Evolutionary conservation across 2,797 vertebrate genomes (phyloP).

Genomic region (Lagocephalus sceleratus): DNA sequence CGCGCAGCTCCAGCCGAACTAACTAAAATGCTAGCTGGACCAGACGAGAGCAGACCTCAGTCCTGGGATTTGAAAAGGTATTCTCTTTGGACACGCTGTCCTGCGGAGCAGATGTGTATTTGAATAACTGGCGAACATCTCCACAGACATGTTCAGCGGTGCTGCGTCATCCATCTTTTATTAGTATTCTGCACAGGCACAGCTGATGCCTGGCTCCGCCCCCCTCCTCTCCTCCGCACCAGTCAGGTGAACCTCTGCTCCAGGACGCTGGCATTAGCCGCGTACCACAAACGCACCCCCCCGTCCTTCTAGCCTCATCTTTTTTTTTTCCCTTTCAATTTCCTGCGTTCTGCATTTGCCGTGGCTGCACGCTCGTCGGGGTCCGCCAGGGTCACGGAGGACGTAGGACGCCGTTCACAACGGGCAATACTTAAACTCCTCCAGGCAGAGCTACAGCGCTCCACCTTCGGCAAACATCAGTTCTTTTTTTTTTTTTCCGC

Average conservation of each 20-base stretch:
- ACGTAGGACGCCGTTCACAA: slow-evolving; percentile 38
- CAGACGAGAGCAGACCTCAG: no score
- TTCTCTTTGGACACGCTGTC: no score
- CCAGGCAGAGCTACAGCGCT: slow-evolving; percentile 26
- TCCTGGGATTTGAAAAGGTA: no score
- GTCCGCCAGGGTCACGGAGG: slow-evolving; percentile 19
- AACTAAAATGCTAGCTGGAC: no score
- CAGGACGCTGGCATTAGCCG: slow-evolving; percentile 56
- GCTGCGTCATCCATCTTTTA: no score
- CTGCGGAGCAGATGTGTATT: no score
- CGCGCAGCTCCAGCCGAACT: no score
- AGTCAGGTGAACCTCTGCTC: slow-evolving; percentile 33
- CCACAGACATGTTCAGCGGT: no score
- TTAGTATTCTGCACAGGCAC: no score
- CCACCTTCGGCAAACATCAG: neutral
- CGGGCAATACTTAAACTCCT: slow-evolving; percentile 36
- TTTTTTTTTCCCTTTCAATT: slow-evolving; percentile 72
- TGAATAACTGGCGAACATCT: no score
- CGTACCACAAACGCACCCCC: slow-evolving; percentile 17
- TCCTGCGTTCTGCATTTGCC: slow-evolving; percentile 56
- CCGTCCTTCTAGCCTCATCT: slow-evolving; percentile 58
- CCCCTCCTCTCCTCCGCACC: neutral
- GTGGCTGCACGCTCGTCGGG: slow-evolving; percentile 44
- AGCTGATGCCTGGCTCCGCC: no score
- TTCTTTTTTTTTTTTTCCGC: neutral